Evolutionary conservation across 92 coral and sea anemone species (phyloP).

Genomic region (Chrysogorgia sp.): DNA sequence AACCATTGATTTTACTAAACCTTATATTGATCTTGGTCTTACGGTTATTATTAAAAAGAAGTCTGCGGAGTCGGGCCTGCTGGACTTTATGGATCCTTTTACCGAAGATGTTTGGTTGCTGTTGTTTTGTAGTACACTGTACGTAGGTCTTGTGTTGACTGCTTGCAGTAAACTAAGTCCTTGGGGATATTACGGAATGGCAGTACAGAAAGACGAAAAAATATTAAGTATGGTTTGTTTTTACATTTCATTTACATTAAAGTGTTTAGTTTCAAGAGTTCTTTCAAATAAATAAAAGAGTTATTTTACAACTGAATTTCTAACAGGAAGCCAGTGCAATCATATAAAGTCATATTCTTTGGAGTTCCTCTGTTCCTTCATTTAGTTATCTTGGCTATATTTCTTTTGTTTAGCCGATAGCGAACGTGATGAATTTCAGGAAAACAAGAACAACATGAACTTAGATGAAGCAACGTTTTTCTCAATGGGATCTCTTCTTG

Average conservation of each 20-base stretch:
- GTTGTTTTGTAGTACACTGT: slow-evolving; percentile 62
- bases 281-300: no score
- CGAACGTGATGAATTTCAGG: background rate
- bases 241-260: background rate
- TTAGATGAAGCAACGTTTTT: slow-evolving; percentile 20
- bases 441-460: slow-evolving; percentile 24
- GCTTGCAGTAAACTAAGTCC: slow-evolving; percentile 90
- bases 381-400: background rate
- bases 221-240: slow-evolving; percentile 3
- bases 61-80: slow-evolving; percentile 53
- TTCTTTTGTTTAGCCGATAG: slow-evolving; percentile 2
- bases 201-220: slow-evolving; percentile 67
- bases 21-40: slow-evolving; percentile 78
- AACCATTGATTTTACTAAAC: slow-evolving; percentile 81
- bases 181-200: slow-evolving; percentile 84
- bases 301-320: no score
- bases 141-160: slow-evolving; percentile 73
- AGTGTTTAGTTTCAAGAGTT: background rate
- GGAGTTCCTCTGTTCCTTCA: background rate
- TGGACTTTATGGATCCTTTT: slow-evolving; percentile 75
- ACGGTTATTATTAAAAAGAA: slow-evolving; percentile 67
- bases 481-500: slow-evolving; percentile 56
- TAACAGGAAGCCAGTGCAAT: no score
- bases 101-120: slow-evolving; percentile 70
- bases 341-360: no score